Evolutionary conservation across 2,888 invertebrate genomes (phyloP).

Genomic region (Polietes domitor): DNA sequence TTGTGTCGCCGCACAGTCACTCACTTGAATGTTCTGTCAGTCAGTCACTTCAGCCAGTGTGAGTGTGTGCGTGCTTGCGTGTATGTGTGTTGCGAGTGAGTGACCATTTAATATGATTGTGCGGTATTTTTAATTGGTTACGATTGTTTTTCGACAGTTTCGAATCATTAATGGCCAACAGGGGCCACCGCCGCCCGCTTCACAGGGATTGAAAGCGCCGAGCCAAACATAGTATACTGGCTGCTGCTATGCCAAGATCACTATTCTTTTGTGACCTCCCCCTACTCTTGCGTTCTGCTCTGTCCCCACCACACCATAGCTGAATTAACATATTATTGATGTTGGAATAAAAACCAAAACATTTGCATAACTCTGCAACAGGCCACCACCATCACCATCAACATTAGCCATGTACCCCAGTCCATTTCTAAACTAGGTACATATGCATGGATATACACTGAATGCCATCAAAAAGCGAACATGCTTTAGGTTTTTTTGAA

Average conservation of each 20-base stretch:
- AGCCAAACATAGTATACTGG: neutral
- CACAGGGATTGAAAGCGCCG: neutral
- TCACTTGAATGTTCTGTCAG: neutral
- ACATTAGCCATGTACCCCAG: too few relatives aligned
- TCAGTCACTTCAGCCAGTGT: neutral
- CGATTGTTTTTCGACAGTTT: conserved; percentile 53
- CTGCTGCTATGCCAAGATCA: neutral
- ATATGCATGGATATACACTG: neutral
- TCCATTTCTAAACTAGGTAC: neutral
- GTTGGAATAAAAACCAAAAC: conserved; percentile 33
- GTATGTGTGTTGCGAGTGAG: neutral
- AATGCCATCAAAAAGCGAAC: neutral
- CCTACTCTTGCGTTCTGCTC: neutral
- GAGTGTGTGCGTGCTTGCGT: neutral
- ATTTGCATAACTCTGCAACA: conserved; percentile 56
- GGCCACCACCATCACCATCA: conserved; percentile 2
- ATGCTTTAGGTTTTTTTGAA: neutral
- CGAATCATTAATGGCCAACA: conserved; percentile 28
- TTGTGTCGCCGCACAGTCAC: neutral
- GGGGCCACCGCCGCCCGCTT: neutral
- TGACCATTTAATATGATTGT: conserved; percentile 52
- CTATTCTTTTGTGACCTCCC: neutral
- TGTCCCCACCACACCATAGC: too few relatives aligned
- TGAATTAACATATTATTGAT: conserved; percentile 61
- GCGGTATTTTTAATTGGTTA: conserved; percentile 54